These are phyloP conservation scores for Siniperca chuatsi DNA, from an alignment of 2,113 vertebrate species.

Conservation along the genomic window DNA sequence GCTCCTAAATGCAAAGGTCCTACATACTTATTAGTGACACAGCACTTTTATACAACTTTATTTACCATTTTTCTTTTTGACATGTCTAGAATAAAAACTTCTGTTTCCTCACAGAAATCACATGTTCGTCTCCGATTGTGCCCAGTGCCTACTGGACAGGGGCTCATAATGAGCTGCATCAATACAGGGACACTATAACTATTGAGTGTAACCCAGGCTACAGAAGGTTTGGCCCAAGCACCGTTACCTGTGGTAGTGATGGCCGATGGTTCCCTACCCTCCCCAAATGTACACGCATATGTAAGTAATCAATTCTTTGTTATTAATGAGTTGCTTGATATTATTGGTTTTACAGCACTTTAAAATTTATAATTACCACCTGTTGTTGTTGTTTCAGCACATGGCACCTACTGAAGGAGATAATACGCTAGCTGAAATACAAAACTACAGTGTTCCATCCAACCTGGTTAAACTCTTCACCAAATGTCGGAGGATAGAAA, in stretches of 20 bases:
- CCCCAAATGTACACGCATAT: conserved; percentile 48
- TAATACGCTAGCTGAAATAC: not conserved
- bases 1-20: conserved; percentile 79
- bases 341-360: not conserved
- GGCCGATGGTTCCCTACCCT: conserved; percentile 64
- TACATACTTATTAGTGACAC: not conserved
- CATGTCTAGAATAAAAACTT: not conserved
- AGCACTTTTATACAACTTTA: not conserved
- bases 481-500: not conserved
- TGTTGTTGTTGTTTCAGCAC: conserved; percentile 24
- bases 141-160: conserved; percentile 41
- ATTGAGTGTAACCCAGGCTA: conserved; percentile 44
- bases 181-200: conserved; percentile 19
- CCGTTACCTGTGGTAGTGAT: conserved; percentile 25
- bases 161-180: not conserved
- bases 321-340: too few species aligned
- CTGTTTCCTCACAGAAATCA: conserved; percentile 51
- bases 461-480: not conserved
- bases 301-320: conserved; percentile 33
- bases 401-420: not conserved
- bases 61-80: not conserved
- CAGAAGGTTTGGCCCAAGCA: conserved; percentile 1
- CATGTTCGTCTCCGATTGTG: conserved; percentile 64
- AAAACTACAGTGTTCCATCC: not conserved
- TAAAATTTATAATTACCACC: not conserved